These are phyloP conservation scores for Dyspetes luteomarginatus DNA, from an alignment of 2,888 invertebrate genomes.

Conservation along the genomic window DNA sequence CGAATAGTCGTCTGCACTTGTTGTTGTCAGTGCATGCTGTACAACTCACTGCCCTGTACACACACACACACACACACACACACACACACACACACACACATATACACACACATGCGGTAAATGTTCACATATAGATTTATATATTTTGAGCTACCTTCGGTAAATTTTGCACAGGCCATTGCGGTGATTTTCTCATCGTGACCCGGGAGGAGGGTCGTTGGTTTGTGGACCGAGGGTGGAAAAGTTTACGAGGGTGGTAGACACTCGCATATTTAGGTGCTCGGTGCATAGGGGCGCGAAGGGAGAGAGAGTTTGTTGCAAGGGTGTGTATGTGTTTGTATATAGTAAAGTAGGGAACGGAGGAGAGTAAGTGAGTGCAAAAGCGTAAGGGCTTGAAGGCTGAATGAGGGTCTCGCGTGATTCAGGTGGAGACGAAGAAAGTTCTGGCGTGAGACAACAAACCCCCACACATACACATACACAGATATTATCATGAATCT, in stretches of 20 bases:
- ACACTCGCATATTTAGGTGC: conserved; percentile 71
- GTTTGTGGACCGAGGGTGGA: conserved; percentile 68
- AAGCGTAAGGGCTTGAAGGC: conserved; percentile 37
- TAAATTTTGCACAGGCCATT: conserved; percentile 9
- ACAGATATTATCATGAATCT: no score
- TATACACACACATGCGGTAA: no score
- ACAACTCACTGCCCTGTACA: not conserved
- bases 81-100: no score
- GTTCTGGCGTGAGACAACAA: conserved; percentile 20
- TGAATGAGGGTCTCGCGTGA: conserved; percentile 49
- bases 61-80: not conserved
- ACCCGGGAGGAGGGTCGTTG: conserved; percentile 55
- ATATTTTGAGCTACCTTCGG: not conserved
- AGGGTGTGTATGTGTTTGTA: not conserved
- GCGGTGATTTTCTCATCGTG: conserved; percentile 52
- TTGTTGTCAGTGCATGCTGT: no score
- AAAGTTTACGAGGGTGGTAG: conserved; percentile 74
- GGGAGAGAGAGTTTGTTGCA: conserved; percentile 36
- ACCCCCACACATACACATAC: not conserved
- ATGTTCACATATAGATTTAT: not conserved
- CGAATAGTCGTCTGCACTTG: no score
- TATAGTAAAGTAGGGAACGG: conserved; percentile 50
- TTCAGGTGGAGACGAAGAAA: conserved; percentile 36
- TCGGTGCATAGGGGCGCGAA: conserved; percentile 38
- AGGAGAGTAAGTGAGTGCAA: conserved; percentile 35